These are phyloP conservation scores for Monomorium pharaonis DNA, from an alignment of 1,140 invertebrate species.

Conservation along the genomic window DNA sequence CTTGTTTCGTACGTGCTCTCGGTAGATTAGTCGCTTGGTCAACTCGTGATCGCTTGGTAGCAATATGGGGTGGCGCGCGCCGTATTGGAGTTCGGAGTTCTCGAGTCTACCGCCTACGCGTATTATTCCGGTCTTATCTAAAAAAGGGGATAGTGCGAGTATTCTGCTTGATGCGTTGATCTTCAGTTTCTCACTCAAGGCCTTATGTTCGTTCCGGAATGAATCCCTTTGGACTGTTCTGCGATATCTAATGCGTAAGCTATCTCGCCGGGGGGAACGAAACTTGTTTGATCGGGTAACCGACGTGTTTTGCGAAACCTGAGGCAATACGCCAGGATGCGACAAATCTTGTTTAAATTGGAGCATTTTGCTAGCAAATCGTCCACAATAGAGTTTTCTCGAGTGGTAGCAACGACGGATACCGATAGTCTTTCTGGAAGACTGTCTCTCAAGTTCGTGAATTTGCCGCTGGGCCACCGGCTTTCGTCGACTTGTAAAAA, in stretches of 20 bases:
- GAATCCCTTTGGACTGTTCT: no score
- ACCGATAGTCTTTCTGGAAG: no score
- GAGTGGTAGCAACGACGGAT: no score
- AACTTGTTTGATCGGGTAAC: no score
- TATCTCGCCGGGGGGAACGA: background rate
- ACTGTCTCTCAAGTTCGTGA: no score
- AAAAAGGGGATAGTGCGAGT: background rate
- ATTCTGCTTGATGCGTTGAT: background rate
- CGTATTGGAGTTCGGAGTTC: background rate
- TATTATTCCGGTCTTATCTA: background rate
- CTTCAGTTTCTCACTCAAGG: rapidly evolving
- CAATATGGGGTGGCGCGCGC: background rate
- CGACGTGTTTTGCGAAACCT: background rate
- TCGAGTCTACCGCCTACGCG: background rate
- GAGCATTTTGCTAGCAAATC: no score
- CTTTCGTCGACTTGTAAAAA: no score
- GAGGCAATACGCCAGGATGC: background rate
- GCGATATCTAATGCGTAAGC: no score
- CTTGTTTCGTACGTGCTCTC: background rate
- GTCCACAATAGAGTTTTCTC: no score
- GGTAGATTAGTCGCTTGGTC: background rate
- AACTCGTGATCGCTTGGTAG: background rate
- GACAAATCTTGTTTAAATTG: background rate
- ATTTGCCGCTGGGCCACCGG: no score
- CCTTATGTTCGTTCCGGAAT: background rate